Percentiles rank a stretch among this genome's conserved stretches.
These are phyloP conservation scores for Arrhamphus sclerolepis DNA, from an alignment of 2,797 vertebrate genomes.

Conservation along the genomic window DNA sequence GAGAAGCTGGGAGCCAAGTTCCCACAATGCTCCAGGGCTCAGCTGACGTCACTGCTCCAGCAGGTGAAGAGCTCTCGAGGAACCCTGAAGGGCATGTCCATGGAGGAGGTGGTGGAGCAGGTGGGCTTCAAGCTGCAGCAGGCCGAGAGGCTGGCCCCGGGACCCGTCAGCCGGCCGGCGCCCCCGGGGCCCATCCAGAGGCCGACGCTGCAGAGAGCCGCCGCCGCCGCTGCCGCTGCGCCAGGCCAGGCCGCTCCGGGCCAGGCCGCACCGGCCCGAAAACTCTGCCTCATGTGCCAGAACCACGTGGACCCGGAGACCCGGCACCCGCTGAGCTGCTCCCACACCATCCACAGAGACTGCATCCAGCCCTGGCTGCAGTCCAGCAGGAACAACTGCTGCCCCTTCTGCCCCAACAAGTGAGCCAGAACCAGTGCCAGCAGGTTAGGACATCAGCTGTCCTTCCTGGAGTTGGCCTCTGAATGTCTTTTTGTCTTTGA, in stretches of 20 bases:
- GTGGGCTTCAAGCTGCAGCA: slow-evolving; percentile 81
- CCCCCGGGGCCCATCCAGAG: slow-evolving; percentile 61
- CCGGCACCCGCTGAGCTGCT: slow-evolving; percentile 87
- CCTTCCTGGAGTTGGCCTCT: too few relatives aligned
- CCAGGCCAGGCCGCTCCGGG: slow-evolving; percentile 22
- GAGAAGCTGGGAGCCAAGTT: slow-evolving; percentile 86
- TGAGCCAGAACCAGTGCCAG: slow-evolving; percentile 1
- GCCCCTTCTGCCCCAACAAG: slow-evolving; percentile 88
- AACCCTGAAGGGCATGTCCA: slow-evolving; percentile 90
- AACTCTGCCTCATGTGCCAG: slow-evolving; percentile 93
- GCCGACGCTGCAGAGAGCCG: slow-evolving; percentile 65
- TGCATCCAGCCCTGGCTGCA: slow-evolving; percentile 93
- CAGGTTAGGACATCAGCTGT: too few relatives aligned
- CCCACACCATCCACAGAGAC: slow-evolving; percentile 89
- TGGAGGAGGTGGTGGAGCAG: slow-evolving; percentile 88
- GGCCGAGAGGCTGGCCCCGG: slow-evolving; percentile 63
- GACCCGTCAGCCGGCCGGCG: slow-evolving; percentile 76
- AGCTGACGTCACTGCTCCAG: slow-evolving; percentile 89
- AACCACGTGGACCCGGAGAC: slow-evolving; percentile 84
- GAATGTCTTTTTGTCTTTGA: too few relatives aligned
- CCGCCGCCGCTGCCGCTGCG: slow-evolving; percentile 42
- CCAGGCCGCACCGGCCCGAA: slow-evolving; percentile 54
- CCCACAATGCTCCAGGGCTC: slow-evolving; percentile 87
- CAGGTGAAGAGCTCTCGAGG: slow-evolving; percentile 91
- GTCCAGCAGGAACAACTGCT: slow-evolving; percentile 89